A percentile compares a stretch with the other conserved stretches of the same genome.
These are phyloP conservation scores for Hoplias malabaricus DNA, from an alignment of 2,113 vertebrate species.

Conservation along the genomic window DNA sequence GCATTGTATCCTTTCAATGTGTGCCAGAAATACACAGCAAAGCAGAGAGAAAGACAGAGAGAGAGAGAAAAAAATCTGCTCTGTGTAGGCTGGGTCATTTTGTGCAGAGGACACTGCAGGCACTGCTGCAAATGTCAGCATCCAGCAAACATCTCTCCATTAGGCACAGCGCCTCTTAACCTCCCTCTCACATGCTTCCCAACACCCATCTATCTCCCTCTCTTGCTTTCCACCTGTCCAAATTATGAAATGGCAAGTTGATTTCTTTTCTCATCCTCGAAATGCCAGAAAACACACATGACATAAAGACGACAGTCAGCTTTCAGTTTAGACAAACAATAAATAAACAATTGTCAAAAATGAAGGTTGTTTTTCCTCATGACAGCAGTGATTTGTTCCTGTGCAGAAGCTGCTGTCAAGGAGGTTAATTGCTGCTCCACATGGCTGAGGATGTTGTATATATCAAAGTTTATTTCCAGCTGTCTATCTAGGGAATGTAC, in stretches of 20 bases:
- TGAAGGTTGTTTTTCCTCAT: background rate
- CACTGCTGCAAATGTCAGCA: constrained; percentile 13
- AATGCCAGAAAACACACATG: background rate
- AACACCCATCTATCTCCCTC: background rate
- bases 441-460: constrained; percentile 18
- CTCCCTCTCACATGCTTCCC: background rate
- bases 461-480: background rate
- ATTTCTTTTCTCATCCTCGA: background rate
- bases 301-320: background rate
- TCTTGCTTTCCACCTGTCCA: background rate
- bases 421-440: constrained; percentile 38
- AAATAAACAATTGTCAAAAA: background rate
- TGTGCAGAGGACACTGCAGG: constrained; percentile 27
- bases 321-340: background rate
- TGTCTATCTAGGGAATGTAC: background rate
- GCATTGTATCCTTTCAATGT: background rate
- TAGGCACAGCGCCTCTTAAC: background rate
- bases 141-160: constrained; percentile 17
- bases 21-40: background rate
- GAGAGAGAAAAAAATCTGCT: background rate
- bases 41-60: background rate
- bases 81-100: constrained; percentile 13
- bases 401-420: constrained; percentile 19
- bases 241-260: background rate
- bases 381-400: constrained; percentile 34